phyloP scores from a whole-genome alignment of 2,113 vertebrate species.

The Gopherus flavomarginatus region DNA sequence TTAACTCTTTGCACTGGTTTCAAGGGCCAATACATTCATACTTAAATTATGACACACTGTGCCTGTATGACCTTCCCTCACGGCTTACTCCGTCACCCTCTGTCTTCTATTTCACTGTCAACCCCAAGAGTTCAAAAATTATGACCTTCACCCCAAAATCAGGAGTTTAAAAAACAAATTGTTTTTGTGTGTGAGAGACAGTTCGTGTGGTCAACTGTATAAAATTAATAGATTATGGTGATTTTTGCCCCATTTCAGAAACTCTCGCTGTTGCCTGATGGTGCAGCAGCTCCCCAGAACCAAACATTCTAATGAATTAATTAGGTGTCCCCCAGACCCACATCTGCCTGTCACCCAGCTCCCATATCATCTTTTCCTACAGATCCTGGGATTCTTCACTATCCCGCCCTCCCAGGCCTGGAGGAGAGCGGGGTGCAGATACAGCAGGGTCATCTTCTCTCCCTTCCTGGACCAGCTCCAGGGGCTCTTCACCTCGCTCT shows the following conservation, averaged over 20 bases:
- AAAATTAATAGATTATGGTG: too few relatives aligned
- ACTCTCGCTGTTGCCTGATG: too few relatives aligned
- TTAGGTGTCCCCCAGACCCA: not conserved
- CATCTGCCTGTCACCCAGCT: not conserved
- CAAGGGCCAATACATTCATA: not conserved
- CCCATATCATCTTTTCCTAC: not conserved
- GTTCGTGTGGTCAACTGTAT: too few relatives aligned
- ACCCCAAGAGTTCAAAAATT: not conserved
- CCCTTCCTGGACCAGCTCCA: too few relatives aligned
- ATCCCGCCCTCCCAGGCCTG: too few relatives aligned
- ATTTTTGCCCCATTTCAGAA: too few relatives aligned
- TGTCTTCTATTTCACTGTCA: not conserved
- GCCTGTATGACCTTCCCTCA: not conserved
- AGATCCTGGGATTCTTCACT: too few relatives aligned
- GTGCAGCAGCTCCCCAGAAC: not conserved
- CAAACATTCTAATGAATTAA: not conserved
- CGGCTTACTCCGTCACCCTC: not conserved
- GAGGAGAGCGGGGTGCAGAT: too few relatives aligned
- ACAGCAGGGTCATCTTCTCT: too few relatives aligned
- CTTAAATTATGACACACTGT: not conserved
- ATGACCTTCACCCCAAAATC: not conserved
- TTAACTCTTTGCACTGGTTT: not conserved
- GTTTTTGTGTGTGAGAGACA: too few relatives aligned
- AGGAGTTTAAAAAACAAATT: not conserved
- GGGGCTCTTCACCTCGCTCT: too few relatives aligned